phyloP scores from a whole-genome alignment of 2,888 invertebrate species.

The Alloplasta piceator region DNA sequence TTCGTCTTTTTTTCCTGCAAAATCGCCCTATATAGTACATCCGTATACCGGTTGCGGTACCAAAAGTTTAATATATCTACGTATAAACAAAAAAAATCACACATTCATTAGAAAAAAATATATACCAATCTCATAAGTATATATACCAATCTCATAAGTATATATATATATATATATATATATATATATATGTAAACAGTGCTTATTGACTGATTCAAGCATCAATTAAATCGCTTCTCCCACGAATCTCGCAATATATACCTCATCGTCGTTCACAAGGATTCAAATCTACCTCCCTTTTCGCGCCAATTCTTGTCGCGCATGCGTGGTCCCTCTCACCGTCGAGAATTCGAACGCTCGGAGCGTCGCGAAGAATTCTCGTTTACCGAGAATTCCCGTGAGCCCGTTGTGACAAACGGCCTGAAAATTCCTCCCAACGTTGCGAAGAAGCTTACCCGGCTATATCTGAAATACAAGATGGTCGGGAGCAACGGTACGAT shows the following conservation, averaged over 20 bases:
- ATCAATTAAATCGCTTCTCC: background rate
- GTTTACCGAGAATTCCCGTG: slow-evolving; percentile 70
- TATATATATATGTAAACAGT: background rate
- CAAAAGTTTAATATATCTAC: slow-evolving; percentile 12
- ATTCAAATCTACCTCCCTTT: slow-evolving; percentile 13
- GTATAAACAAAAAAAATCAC: background rate
- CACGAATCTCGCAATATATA: background rate
- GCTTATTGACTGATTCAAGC: background rate
- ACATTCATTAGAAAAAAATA: background rate
- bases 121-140: background rate
- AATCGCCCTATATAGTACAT: background rate
- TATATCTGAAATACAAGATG: slow-evolving; percentile 86
- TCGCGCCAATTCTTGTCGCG: slow-evolving; percentile 10
- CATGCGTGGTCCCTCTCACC: background rate
- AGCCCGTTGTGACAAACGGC: slow-evolving; percentile 61
- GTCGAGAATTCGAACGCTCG: slow-evolving; percentile 19
- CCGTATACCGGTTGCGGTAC: slow-evolving; percentile 15
- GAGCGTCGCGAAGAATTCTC: slow-evolving; percentile 68
- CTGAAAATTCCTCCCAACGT: slow-evolving; percentile 75
- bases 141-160: background rate
- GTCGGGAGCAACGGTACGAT: slow-evolving; percentile 94
- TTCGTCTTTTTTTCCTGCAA: slow-evolving; percentile 14
- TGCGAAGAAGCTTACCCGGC: slow-evolving; percentile 78
- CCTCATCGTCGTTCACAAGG: background rate
- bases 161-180: background rate